Evolutionary conservation across 2,888 invertebrate genomes (phyloP).

Genomic region (Embidobia sp.): DNA sequence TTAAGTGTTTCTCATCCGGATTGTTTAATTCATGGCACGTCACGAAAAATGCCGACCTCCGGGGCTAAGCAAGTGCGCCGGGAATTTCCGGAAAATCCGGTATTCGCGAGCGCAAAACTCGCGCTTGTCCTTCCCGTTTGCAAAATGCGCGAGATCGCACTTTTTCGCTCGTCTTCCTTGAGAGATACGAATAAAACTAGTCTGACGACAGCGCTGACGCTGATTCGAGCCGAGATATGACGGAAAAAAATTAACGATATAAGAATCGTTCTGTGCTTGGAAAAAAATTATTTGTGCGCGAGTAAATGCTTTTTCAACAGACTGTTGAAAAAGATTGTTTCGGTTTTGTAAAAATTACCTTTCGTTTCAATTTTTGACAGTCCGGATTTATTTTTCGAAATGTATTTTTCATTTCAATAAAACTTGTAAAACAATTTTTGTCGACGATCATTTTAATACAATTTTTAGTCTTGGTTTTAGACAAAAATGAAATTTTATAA

Average conservation of each 20-base stretch:
- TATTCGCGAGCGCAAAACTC: slow-evolving; percentile 68
- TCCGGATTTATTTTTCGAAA: too few species aligned
- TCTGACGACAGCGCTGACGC: slow-evolving; percentile 70
- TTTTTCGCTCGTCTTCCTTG: slow-evolving; percentile 66
- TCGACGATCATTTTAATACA: too few species aligned
- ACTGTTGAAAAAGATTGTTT: too few species aligned
- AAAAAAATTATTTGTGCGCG: not conserved
- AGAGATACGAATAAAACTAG: slow-evolving; percentile 72
- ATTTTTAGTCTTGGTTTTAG: too few species aligned
- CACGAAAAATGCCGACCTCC: slow-evolving; percentile 70
- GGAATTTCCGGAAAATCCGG: slow-evolving; percentile 79
- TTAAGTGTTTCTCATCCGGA: slow-evolving; percentile 50
- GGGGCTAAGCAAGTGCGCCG: slow-evolving; percentile 62
- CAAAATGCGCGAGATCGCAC: slow-evolving; percentile 66
- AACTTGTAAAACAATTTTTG: too few species aligned
- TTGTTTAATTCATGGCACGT: slow-evolving; percentile 72
- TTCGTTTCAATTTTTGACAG: too few species aligned
- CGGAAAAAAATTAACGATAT: slow-evolving; percentile 34
- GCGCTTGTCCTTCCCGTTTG: slow-evolving; percentile 73
- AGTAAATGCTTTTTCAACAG: too few species aligned
- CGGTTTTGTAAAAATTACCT: too few species aligned
- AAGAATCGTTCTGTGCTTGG: slow-evolving; percentile 2
- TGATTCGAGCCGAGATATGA: slow-evolving; percentile 57
- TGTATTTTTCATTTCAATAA: too few species aligned
- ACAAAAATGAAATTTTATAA: too few species aligned